phyloP scores from a whole-genome alignment of 2,888 invertebrate genomes.

The Strigamia transsilvanica region DNA sequence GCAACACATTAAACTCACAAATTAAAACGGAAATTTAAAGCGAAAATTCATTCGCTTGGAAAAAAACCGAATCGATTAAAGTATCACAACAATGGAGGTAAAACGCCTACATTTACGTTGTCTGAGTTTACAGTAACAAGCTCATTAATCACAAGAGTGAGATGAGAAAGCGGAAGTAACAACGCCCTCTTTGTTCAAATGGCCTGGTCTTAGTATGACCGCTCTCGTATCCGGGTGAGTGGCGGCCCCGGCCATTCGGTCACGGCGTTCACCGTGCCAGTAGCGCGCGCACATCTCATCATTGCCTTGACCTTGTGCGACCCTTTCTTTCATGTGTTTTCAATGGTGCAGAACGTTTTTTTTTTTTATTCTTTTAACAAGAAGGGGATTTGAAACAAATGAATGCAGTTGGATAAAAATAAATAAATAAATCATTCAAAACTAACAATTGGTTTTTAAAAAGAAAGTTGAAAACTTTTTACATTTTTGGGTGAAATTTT shows the following conservation, averaged over 20 bases:
- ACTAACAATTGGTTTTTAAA: background rate
- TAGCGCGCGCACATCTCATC: constrained; percentile 36
- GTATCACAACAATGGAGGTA: background rate
- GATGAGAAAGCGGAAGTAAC: constrained; percentile 45
- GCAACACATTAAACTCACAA: background rate
- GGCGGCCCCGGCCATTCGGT: constrained; percentile 49
- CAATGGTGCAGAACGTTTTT: constrained; percentile 12
- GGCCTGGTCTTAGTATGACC: constrained; percentile 45
- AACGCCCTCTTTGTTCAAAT: constrained; percentile 46
- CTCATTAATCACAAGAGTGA: constrained; percentile 34
- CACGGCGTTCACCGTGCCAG: constrained; percentile 51
- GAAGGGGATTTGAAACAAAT: background rate
- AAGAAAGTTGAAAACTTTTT: background rate
- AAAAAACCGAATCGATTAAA: background rate
- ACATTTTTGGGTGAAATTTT: background rate
- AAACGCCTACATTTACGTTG: constrained; percentile 19
- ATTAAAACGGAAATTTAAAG: background rate
- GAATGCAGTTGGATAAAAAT: background rate
- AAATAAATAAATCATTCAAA: background rate
- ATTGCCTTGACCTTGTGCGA: constrained; percentile 36
- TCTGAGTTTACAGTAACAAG: constrained; percentile 23
- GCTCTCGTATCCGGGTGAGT: constrained; percentile 48
- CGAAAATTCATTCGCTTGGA: background rate
- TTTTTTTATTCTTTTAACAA: background rate
- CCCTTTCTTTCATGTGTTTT: constrained; percentile 5